Evolutionary conservation across 2,888 invertebrate genomes (phyloP).

Genomic region (Psylliodes chrysocephalus): DNA sequence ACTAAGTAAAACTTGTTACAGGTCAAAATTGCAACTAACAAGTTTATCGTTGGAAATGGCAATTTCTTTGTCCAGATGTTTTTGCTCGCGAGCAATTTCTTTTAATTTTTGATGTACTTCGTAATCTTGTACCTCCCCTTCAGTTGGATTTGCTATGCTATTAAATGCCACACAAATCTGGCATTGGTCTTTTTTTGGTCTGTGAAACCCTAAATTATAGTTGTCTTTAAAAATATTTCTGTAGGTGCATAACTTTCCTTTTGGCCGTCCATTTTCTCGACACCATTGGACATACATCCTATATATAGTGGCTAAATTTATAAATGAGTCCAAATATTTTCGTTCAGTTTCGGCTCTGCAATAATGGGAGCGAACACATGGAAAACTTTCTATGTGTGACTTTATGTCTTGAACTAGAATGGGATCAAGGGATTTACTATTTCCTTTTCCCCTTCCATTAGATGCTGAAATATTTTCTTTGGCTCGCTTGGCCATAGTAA

Average conservation of each 20-base stretch:
- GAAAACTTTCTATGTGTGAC: slow-evolving; percentile 41
- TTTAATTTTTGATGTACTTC: slow-evolving; percentile 14
- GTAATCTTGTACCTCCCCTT: slow-evolving; percentile 8
- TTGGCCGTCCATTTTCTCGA: neutral
- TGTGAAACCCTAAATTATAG: slow-evolving; percentile 29
- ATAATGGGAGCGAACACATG: slow-evolving; percentile 49
- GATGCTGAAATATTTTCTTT: slow-evolving; percentile 25
- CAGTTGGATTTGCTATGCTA: neutral
- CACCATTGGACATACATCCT: slow-evolving; percentile 41
- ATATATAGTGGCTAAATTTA: slow-evolving; percentile 46
- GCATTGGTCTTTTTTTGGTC: slow-evolving; percentile 26
- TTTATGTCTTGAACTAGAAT: neutral
- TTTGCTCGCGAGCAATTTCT: slow-evolving; percentile 12
- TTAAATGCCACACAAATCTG: slow-evolving; percentile 18
- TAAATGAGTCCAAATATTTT: slow-evolving; percentile 36
- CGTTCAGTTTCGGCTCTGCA: slow-evolving; percentile 32
- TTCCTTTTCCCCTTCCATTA: slow-evolving; percentile 24
- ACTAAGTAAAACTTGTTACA: slow-evolving; percentile 41
- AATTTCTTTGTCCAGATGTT: slow-evolving; percentile 21
- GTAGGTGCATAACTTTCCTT: neutral
- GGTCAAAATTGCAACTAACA: slow-evolving; percentile 42
- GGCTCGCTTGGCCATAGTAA: slow-evolving; percentile 31
- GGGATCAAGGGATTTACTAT: neutral
- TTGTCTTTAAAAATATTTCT: slow-evolving; percentile 16
- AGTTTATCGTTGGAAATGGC: slow-evolving; percentile 18